Evolutionary conservation across 2,888 invertebrate species (phyloP), one percentile per base, ranked within the genome.

Genomic region (Magallana nippona): DNA sequence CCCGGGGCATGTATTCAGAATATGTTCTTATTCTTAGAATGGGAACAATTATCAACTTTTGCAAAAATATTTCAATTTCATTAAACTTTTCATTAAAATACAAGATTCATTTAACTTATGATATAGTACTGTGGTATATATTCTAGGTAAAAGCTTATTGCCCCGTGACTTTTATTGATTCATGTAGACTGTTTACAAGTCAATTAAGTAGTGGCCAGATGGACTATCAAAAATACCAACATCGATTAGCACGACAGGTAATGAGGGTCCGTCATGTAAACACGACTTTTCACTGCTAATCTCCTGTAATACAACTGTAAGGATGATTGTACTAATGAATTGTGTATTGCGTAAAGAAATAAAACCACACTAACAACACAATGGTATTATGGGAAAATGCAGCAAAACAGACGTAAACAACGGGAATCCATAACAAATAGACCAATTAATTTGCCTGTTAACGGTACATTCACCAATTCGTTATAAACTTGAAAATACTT

Each of bases 221-320:
- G 22, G 22, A 32, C 22, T 27, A 27, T 71, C 32, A 13, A 27
- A 32, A 32, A 44, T 8, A 44, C 27, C 27, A 15, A 71, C 71
- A 71, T 17, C 32, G 32, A 71, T 71, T 71, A 71, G 71, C 71
- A 15, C 22, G 19, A 27, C 15, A 71, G 32, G 15, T 22, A 71
- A 71, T 71, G 71, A 15, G 32, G 27, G 32, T 71, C 32, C 32
- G 71, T 71, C 71, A 71, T 71, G 71, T 71, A 71, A 71, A 71
- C 71, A 71, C 15, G 27, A 27, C 27, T 71, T 27, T 15, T 71
- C 71, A 71, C 32, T 10, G 71, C 22, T 71, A 71, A 71, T 71
- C 71, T 71, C 71, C 15, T 71, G 71, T 71, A 71, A 32, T 32
- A 71, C 71, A 27, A 71, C 27, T 2, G 13, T 32, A 32, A 15